Percentiles rank a stretch among this genome's conserved stretches.
phyloP scores from a whole-genome alignment of 2,797 vertebrate species.

The Lacerta viridis region DNA sequence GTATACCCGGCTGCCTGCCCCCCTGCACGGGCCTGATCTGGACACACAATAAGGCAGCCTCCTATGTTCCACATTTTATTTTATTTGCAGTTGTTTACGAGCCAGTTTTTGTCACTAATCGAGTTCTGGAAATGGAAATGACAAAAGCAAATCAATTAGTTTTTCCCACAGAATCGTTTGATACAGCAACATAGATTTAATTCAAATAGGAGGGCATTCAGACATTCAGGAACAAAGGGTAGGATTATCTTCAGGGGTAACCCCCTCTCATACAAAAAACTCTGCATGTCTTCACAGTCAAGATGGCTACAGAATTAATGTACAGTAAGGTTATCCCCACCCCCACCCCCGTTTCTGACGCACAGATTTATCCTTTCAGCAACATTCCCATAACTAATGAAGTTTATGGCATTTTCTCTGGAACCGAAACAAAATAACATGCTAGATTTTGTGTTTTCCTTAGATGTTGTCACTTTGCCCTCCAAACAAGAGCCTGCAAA shows the following conservation, averaged over 20 bases:
- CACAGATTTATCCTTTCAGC: conserved; percentile 61
- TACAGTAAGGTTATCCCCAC: no score
- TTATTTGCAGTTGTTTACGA: conserved; percentile 58
- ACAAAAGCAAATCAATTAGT: conserved; percentile 72
- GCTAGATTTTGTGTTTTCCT: conserved; percentile 65
- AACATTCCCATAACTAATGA: conserved; percentile 67
- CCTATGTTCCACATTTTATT: not conserved
- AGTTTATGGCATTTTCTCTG: conserved; percentile 54
- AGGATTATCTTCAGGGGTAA: not conserved
- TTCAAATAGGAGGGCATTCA: not conserved
- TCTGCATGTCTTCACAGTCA: not conserved
- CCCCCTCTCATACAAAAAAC: no score
- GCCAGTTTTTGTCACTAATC: conserved; percentile 67
- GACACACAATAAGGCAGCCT: no score
- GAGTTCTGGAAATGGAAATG: conserved; percentile 66
- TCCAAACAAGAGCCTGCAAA: conserved; percentile 77
- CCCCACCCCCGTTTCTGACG: conserved; percentile 54
- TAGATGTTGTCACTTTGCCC: conserved; percentile 84
- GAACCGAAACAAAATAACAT: conserved; percentile 62
- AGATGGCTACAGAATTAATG: not conserved
- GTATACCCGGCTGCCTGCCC: no score
- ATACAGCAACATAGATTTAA: not conserved
- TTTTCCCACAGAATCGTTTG: conserved; percentile 20
- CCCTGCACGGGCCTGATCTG: no score
- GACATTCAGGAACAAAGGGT: not conserved